A percentile compares a stretch with the other conserved stretches of the same genome.
Conservation (phyloP, 2,113 vertebrate genomes). For the Irena cyanogastra region DNA sequence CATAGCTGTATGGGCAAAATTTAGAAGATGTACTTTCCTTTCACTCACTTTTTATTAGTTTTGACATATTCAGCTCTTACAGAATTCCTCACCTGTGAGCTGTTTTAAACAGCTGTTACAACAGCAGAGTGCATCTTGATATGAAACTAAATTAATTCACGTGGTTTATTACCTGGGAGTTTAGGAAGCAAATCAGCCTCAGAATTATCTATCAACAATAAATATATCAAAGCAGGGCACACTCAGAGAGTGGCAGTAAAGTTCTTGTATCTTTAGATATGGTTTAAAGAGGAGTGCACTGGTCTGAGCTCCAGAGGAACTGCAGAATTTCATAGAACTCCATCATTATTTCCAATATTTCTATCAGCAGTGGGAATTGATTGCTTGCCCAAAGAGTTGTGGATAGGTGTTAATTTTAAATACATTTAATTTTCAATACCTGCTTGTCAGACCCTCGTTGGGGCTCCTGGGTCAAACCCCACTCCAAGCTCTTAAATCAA, state of each 20-base stretch:
- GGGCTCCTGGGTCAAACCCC: not conserved
- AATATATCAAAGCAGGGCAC: conserved; percentile 39
- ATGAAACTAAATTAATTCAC: not conserved
- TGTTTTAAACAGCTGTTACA: not conserved
- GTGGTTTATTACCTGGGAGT: not conserved
- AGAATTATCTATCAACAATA: conserved; percentile 46
- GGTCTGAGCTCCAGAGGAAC: not conserved
- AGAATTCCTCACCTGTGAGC: not conserved
- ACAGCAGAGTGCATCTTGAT: not conserved
- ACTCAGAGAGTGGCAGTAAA: conserved; percentile 37
- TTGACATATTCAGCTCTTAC: not conserved
- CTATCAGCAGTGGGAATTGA: not conserved
- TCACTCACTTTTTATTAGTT: not conserved
- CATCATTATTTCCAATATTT: not conserved
- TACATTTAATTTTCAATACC: not conserved
- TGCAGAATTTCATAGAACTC: not conserved
- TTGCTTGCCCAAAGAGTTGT: not conserved
- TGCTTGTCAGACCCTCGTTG: not conserved
- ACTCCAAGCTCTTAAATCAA: not conserved
- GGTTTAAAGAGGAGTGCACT: conserved; percentile 48
- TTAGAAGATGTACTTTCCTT: not conserved
- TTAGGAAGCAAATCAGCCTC: conserved; percentile 46
- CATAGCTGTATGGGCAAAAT: not conserved
- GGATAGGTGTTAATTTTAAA: not conserved
- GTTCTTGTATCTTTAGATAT: conserved; percentile 24